Percentiles rank a stretch among this genome's conserved stretches.
Conservation (phyloP, 2,888 invertebrate species). For the Apantesis nais region DNA sequence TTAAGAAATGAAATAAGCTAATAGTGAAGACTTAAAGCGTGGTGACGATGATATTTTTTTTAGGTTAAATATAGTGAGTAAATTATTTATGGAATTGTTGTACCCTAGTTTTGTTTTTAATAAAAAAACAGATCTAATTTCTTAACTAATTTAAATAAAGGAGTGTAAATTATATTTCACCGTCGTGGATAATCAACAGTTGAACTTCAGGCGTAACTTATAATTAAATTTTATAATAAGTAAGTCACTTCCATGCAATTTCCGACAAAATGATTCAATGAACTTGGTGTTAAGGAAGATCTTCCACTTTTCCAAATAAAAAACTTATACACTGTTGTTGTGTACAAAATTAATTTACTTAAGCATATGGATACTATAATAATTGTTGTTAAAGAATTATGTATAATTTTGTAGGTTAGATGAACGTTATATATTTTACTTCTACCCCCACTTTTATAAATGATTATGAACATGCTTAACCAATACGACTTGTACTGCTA, state of each 20-base stretch:
- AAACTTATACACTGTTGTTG: conserved; percentile 45
- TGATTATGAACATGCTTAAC: not conserved
- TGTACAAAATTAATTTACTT: not conserved
- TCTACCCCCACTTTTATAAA: too few relatives aligned
- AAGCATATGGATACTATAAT: too few relatives aligned
- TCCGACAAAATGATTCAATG: conserved; percentile 49
- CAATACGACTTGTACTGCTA: not conserved
- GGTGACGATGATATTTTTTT: too few relatives aligned
- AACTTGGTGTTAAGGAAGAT: conserved; percentile 47
- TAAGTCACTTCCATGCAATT: conserved; percentile 48
- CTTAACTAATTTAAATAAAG: conserved; percentile 8
- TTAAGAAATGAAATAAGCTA: too few relatives aligned
- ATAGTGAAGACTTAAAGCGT: too few relatives aligned
- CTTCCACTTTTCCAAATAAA: conserved; percentile 45
- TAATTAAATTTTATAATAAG: conserved; percentile 53
- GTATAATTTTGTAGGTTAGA: too few relatives aligned
- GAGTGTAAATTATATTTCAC: conserved; percentile 26
- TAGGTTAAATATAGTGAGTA: too few relatives aligned
- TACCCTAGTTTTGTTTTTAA: too few relatives aligned
- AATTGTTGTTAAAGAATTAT: too few relatives aligned
- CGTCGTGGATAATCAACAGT: conserved; percentile 35
- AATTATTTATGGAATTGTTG: too few relatives aligned
- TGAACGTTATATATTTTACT: too few relatives aligned
- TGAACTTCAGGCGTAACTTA: conserved; percentile 39
- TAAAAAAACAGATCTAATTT: too few relatives aligned